Percentiles rank a stretch among this genome's conserved stretches.
These are phyloP conservation scores for Telmatochromis brachygnathus DNA, from an alignment of 2,113 vertebrate genomes.

Conservation along the genomic window DNA sequence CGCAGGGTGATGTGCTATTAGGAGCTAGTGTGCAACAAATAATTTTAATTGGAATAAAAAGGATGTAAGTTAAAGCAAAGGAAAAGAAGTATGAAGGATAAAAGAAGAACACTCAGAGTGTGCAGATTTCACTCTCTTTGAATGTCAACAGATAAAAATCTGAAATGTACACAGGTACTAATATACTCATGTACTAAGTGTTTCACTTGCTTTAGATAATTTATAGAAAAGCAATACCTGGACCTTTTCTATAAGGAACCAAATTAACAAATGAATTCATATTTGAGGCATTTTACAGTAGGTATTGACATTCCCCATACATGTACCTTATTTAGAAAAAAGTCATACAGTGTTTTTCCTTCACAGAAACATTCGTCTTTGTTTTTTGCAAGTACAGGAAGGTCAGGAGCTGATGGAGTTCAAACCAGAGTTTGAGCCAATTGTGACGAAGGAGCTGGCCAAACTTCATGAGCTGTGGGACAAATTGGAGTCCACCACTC, in stretches of 20 bases:
- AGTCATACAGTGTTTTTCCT: not conserved
- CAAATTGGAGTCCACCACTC: constrained; percentile 70
- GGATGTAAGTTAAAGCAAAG: not conserved
- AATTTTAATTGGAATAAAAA: not conserved
- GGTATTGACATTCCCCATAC: not conserved
- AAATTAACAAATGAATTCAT: not conserved
- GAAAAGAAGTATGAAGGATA: not conserved
- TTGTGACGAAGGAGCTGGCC: constrained; percentile 70
- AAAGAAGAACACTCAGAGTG: not conserved
- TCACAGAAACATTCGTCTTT: not conserved
- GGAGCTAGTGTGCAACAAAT: not conserved
- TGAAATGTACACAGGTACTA: not conserved
- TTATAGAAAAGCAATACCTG: not conserved
- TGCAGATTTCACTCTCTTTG: not conserved
- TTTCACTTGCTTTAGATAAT: accelerated
- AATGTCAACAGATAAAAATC: not conserved
- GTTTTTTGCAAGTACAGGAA: constrained; percentile 66
- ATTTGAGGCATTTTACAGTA: not conserved
- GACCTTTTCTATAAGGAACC: not conserved
- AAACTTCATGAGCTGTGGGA: constrained; percentile 80
- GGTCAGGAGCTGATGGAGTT: constrained; percentile 76
- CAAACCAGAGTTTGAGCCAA: constrained; percentile 75
- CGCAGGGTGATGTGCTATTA: not conserved
- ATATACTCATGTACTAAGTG: not conserved
- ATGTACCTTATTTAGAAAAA: not conserved